Conservation (phyloP, 2,888 invertebrate genomes). For the Leptopilina myrica region DNA sequence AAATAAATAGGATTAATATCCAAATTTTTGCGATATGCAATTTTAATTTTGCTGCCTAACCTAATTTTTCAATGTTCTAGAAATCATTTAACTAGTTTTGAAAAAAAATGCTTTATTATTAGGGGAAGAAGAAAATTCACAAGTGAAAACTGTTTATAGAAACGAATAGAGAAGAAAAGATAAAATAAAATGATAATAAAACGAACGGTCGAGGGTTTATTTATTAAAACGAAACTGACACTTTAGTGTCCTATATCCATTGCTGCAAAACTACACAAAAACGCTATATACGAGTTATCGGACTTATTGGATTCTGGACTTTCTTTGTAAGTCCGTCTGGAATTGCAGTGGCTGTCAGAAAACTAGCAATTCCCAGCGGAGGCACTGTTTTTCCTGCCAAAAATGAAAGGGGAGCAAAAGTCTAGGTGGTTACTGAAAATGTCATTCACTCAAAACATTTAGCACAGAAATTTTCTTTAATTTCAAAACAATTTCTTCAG, state of each 20-base stretch:
- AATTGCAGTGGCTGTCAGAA: constrained; percentile 65
- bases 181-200: no score
- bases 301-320: constrained; percentile 67
- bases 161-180: neutral
- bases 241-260: constrained; percentile 40
- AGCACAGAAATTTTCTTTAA: no score
- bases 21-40: no score
- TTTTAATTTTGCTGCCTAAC: no score
- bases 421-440: no score
- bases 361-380: constrained; percentile 64
- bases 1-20: no score
- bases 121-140: no score
- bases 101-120: no score
- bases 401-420: constrained; percentile 44
- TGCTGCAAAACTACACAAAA: constrained; percentile 14
- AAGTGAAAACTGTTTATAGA: neutral
- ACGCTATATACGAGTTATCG: constrained; percentile 59
- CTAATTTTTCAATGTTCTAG: no score
- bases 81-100: no score
- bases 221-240: constrained; percentile 47
- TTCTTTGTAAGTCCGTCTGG: constrained; percentile 65
- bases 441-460: no score
- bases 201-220: no score
- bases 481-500: neutral
- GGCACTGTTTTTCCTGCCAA: constrained; percentile 53